Evolutionary conservation across 2,113 vertebrate genomes (phyloP), one percentile per base, ranked within the genome.

Genomic region (Gallinago media): DNA sequence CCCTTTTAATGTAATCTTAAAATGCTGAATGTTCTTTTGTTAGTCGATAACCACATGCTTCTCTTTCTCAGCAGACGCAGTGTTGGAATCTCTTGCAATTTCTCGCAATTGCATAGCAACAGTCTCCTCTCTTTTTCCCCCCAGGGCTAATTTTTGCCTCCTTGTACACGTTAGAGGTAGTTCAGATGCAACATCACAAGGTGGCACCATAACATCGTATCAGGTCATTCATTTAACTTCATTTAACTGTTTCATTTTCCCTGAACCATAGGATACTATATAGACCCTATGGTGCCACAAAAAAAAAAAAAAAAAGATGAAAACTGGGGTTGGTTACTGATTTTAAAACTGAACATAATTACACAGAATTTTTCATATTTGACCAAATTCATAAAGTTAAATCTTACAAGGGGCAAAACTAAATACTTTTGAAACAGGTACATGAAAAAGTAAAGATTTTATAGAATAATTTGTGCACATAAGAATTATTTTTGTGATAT

Each of bases 211-310:
- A 46, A 19, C 70, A 68, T 52, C 47, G 2, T 2, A 21, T 8
- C 56, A 49, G 44, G 61, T 46, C 26, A 7, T 19, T n/a, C 8
- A 16, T 61, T 61, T 36, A 2, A 25, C 21, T 87, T 55, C n/a
- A 5, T 52, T 31, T 38, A 50, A 19, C 31, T 71, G 11, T n/a
- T 81, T 19, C 8, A 14, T 29, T 62, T 23, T n/a, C 31, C 36
- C 17, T 42, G 31, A 70, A 47, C 14, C 26, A 4, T 0, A 25
- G 16, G n/a, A 6, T 36, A 2, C 25, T 15, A 1, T 9, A 4
- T 29, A n/a, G 66, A 29, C 38, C 29, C 44, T 47, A 1, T 17
- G 38, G 32, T 55, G 27, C 63, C 52, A 36, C 40, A 29, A 29
- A 47, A 36, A 17, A 38, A 9, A 38, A 36, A 36, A 38, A 38